Evolutionary conservation across 1,140 invertebrate species (phyloP).

Genomic region (Leptinotarsa defecta): DNA sequence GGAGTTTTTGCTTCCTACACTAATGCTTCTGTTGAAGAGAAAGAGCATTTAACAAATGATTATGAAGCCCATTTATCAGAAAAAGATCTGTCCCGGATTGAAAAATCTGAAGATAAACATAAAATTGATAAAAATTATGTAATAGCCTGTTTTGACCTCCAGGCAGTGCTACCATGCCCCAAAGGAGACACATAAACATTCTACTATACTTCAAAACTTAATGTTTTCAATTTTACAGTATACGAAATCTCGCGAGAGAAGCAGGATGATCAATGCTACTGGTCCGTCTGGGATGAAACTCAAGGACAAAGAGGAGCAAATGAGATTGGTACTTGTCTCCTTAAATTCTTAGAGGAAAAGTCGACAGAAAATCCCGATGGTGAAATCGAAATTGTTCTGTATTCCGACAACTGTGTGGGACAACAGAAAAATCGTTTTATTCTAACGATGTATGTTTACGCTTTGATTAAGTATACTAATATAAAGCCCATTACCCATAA

Average conservation of each 20-base stretch:
- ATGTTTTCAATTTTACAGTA: neutral
- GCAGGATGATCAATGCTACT: neutral
- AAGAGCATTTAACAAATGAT: slow-evolving; percentile 30
- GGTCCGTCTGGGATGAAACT: neutral
- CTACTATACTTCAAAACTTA: neutral
- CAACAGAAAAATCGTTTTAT: slow-evolving; percentile 23
- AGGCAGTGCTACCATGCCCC: slow-evolving; percentile 48
- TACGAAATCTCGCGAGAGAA: no score
- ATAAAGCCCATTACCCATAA: neutral
- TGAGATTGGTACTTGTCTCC: neutral
- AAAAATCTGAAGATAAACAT: slow-evolving; percentile 51
- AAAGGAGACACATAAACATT: slow-evolving; percentile 44
- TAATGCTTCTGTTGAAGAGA: slow-evolving; percentile 45
- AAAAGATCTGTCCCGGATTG: slow-evolving; percentile 28
- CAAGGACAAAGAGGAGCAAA: neutral
- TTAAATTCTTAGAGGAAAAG: neutral
- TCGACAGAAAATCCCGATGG: neutral
- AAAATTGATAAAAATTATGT: neutral
- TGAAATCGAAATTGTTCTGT: neutral
- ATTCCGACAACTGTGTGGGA: slow-evolving; percentile 14
- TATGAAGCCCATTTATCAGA: slow-evolving; percentile 47
- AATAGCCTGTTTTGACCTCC: slow-evolving; percentile 35
- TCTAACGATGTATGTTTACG: slow-evolving; percentile 15
- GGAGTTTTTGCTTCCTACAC: slow-evolving; percentile 48
- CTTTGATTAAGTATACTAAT: neutral